phyloP scores from a whole-genome alignment of 2,888 invertebrate species.

The Linnaemya tessellans region DNA sequence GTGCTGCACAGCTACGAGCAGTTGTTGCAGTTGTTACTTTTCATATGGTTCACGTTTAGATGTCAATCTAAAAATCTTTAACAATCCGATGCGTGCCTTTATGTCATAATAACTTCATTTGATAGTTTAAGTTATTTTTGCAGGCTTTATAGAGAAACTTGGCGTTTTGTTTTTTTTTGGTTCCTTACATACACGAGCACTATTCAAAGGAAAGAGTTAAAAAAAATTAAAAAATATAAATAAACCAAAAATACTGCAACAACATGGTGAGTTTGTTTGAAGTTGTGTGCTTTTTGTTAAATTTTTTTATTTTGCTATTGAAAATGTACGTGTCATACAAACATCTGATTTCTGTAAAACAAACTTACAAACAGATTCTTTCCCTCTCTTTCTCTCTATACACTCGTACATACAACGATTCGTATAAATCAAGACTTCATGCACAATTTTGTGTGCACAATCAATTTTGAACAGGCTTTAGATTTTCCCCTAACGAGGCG shows the following conservation, averaged over 20 bases:
- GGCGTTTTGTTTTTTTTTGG: constrained; percentile 10
- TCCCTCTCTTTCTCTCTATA: no score
- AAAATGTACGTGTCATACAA: constrained; percentile 68
- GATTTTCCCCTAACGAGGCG: constrained; percentile 66
- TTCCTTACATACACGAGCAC: no score
- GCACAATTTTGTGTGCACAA: constrained; percentile 51
- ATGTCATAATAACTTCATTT: constrained; percentile 72
- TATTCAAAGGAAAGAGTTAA: background rate
- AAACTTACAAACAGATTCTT: constrained; percentile 10
- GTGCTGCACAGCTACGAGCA: constrained; percentile 4
- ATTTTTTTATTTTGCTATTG: constrained; percentile 12
- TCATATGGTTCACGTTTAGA: constrained; percentile 65
- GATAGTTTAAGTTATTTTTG: constrained; percentile 65
- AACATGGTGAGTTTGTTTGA: constrained; percentile 5
- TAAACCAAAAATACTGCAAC: constrained; percentile 16
- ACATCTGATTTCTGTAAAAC: constrained; percentile 63
- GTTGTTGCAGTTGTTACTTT: constrained; percentile 24
- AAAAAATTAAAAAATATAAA: background rate
- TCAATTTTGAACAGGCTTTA: constrained; percentile 48
- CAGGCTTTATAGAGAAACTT: constrained; percentile 49
- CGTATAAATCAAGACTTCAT: constrained; percentile 12
- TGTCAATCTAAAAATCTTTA: constrained; percentile 70
- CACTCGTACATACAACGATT: background rate
- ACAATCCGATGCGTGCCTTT: constrained; percentile 72
- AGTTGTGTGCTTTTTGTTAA: background rate